Conservation (phyloP, 2,888 invertebrate species). For the Seira ritae region DNA sequence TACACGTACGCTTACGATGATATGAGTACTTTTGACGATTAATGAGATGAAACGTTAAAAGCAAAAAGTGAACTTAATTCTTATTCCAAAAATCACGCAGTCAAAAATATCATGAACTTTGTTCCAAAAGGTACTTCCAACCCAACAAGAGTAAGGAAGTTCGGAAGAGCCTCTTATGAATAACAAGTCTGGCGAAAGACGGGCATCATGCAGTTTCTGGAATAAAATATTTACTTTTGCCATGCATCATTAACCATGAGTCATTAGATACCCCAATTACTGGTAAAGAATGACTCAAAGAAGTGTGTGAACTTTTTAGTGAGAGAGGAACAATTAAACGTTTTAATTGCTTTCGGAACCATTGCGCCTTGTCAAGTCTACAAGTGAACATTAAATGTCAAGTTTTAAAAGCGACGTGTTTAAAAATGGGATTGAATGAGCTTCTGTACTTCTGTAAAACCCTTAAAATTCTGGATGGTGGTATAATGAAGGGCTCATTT, state of each 20-base stretch:
- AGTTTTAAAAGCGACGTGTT: neutral
- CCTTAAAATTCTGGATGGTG: neutral
- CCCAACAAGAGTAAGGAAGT: neutral
- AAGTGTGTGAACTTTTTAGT: neutral
- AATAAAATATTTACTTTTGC: neutral
- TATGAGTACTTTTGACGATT: neutral
- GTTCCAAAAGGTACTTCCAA: neutral
- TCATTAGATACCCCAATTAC: neutral
- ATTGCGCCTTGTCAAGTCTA: neutral
- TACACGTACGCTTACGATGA: neutral
- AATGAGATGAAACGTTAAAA: conserved; percentile 9
- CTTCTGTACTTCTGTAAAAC: neutral
- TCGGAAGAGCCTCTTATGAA: neutral
- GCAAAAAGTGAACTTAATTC: neutral
- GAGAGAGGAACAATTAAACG: neutral
- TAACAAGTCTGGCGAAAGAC: neutral
- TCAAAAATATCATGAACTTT: neutral
- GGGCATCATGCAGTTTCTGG: neutral
- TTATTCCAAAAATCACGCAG: neutral
- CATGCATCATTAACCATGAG: neutral
- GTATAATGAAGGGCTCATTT: neutral
- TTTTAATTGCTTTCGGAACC: neutral
- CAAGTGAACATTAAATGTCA: neutral
- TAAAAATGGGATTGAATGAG: neutral
- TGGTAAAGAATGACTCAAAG: neutral